Conservation (phyloP, 2,113 vertebrate species). For the Oxyura jamaicensis region DNA sequence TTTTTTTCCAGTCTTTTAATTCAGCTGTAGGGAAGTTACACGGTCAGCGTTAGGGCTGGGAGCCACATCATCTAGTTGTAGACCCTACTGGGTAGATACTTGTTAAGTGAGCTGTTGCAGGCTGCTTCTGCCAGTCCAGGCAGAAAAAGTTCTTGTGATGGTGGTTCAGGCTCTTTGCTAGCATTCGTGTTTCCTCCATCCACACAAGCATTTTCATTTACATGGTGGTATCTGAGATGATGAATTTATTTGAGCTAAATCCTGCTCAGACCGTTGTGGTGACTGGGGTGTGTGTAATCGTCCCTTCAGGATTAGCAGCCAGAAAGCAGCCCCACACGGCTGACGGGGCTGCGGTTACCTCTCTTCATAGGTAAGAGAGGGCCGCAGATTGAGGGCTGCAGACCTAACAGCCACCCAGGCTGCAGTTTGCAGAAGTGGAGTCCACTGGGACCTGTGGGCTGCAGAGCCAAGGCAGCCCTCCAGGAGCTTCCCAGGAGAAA, state of each 20-base stretch:
- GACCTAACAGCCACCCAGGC: background rate
- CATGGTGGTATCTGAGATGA: background rate
- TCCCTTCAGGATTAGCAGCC: background rate
- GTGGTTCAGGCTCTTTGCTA: background rate
- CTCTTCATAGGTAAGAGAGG: background rate
- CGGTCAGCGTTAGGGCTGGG: background rate
- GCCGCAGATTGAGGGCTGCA: background rate
- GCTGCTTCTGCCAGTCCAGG: background rate
- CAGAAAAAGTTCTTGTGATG: background rate
- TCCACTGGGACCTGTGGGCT: background rate
- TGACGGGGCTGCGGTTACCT: too few relatives aligned
- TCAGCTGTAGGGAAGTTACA: background rate
- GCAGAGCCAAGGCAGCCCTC: background rate
- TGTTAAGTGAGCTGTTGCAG: background rate
- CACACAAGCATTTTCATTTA: background rate
- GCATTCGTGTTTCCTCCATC: fast-evolving
- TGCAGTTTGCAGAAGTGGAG: background rate
- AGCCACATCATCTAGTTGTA: background rate
- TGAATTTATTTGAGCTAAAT: background rate
- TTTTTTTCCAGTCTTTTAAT: background rate
- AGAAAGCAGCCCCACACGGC: background rate
- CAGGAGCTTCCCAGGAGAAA: background rate
- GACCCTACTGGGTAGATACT: background rate
- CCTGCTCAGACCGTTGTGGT: background rate
- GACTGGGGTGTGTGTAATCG: too few relatives aligned